Conservation (phyloP, 2,888 invertebrate genomes). For the Aleiodes leptofemur region DNA sequence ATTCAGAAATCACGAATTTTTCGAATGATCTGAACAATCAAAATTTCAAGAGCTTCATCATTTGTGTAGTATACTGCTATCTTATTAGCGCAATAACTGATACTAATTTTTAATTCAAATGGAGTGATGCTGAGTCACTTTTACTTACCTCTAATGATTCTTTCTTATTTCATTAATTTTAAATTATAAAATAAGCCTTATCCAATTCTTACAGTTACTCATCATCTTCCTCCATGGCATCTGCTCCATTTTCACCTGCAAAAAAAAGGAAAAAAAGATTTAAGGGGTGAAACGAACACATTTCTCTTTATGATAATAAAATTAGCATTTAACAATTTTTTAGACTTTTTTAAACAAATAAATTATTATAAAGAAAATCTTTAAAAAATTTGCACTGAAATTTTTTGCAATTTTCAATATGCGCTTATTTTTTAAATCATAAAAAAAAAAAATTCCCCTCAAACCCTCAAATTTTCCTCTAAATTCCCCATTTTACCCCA, state of each 20-base stretch:
- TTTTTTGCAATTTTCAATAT: no score
- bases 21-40: conserved; percentile 8
- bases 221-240: conserved; percentile 72
- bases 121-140: conserved; percentile 8
- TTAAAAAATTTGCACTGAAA: no score
- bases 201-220: conserved; percentile 60
- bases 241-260: conserved; percentile 63
- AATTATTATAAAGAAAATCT: no score
- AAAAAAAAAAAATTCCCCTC: no score
- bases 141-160: conserved; percentile 48
- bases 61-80: conserved; percentile 67
- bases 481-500: no score
- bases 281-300: background rate
- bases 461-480: no score
- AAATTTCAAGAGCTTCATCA: conserved; percentile 33
- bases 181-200: conserved; percentile 47
- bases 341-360: no score
- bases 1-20: conserved; percentile 40
- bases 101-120: conserved; percentile 14
- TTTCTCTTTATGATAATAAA: background rate
- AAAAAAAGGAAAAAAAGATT: conserved; percentile 32
- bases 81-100: conserved; percentile 65
- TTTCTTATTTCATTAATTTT: conserved; percentile 38
- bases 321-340: no score
- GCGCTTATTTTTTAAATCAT: no score